Conservation (phyloP, 1,140 invertebrate genomes). For the Cydia splendana region DNA sequence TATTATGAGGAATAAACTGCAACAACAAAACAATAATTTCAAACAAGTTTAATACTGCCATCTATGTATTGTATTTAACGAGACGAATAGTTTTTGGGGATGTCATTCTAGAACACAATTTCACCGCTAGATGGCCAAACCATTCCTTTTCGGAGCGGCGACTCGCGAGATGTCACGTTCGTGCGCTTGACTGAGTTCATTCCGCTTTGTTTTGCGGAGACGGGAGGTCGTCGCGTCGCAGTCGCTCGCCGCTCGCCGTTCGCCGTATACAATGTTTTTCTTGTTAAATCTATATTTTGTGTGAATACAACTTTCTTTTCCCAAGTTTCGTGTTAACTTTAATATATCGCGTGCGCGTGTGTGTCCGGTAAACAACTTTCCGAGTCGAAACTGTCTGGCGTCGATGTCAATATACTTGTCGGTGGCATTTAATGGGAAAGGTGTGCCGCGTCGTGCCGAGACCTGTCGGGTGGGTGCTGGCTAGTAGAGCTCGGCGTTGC, state of each 20-base stretch:
- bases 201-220: slow-evolving; percentile 79
- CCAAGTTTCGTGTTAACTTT: slow-evolving; percentile 23
- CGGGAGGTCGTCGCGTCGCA: slow-evolving; percentile 65
- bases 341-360: not conserved
- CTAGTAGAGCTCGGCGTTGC: slow-evolving; percentile 18
- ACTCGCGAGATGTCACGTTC: slow-evolving; percentile 62
- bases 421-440: slow-evolving; percentile 78
- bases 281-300: slow-evolving; percentile 54
- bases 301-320: slow-evolving; percentile 57
- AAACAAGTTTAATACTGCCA: not conserved
- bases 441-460: slow-evolving; percentile 73
- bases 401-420: slow-evolving; percentile 79
- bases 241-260: slow-evolving; percentile 52
- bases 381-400: slow-evolving; percentile 41
- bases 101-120: not conserved
- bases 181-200: slow-evolving; percentile 53
- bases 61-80: not conserved
- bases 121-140: slow-evolving; percentile 26
- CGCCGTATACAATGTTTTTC: slow-evolving; percentile 73
- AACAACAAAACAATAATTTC: not conserved
- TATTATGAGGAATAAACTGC: not conserved
- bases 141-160: slow-evolving; percentile 10
- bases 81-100: not conserved
- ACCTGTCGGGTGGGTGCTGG: slow-evolving; percentile 70
- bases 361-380: slow-evolving; percentile 9